These are phyloP conservation scores for Bettongia penicillata DNA, from an alignment of 2,113 vertebrate genomes.

Conservation along the genomic window DNA sequence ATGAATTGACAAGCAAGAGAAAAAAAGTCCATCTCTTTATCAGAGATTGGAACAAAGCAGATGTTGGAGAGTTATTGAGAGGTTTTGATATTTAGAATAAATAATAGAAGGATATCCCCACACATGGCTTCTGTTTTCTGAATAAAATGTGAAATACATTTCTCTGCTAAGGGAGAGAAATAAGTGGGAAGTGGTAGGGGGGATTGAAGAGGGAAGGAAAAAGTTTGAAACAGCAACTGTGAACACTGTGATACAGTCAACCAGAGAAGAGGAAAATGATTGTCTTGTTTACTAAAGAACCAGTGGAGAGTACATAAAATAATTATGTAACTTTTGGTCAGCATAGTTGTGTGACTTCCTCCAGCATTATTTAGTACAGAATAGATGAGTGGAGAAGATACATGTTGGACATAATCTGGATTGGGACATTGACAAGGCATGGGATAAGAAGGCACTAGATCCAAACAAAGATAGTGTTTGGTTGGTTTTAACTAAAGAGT, in stretches of 20 bases:
- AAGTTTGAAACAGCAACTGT: neutral
- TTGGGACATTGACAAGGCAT: neutral
- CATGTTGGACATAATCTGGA: neutral
- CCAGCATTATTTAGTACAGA: neutral
- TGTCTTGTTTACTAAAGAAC: neutral
- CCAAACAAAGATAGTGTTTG: neutral
- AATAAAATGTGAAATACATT: neutral
- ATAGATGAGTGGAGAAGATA: neutral
- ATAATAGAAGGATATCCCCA: neutral
- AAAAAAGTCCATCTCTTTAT: neutral
- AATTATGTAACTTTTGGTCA: neutral
- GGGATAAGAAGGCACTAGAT: neutral
- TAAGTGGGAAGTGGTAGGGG: neutral
- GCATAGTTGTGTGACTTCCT: neutral
- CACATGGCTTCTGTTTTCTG: neutral
- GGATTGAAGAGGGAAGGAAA: neutral
- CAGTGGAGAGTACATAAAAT: neutral
- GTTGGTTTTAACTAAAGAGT: neutral
- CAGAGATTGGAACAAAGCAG: neutral
- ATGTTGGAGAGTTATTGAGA: neutral
- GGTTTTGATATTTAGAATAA: neutral
- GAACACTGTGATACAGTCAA: neutral
- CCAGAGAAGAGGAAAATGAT: neutral
- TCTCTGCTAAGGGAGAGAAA: neutral
- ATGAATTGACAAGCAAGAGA: neutral